These are phyloP conservation scores for Drosophila ohnishii DNA, from an alignment of 1,140 invertebrate genomes.

Conservation along the genomic window DNA sequence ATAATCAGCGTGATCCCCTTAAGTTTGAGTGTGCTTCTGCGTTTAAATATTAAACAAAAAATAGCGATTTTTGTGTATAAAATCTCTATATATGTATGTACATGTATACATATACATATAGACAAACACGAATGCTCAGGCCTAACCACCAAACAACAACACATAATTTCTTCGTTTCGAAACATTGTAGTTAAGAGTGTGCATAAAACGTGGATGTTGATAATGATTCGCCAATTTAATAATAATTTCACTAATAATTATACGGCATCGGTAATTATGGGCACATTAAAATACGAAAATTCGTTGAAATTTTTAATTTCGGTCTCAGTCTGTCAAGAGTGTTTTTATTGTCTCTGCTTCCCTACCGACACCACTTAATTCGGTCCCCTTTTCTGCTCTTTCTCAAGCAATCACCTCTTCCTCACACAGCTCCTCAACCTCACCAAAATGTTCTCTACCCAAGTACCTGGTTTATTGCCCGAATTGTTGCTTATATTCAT, in stretches of 20 bases:
- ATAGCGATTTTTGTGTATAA: no score
- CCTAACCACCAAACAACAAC: not conserved
- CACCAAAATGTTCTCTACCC: not conserved
- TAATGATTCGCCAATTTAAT: slow-evolving; percentile 72
- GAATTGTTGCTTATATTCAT: not conserved
- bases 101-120: no score
- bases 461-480: not conserved
- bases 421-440: not conserved
- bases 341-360: slow-evolving; percentile 8
- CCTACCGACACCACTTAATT: not conserved
- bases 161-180: slow-evolving; percentile 2
- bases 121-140: not conserved
- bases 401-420: not conserved
- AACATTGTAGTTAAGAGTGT: not conserved
- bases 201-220: slow-evolving; percentile 39
- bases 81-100: not conserved
- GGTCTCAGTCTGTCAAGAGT: not conserved
- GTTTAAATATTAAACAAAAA: not conserved
- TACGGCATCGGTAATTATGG: slow-evolving; percentile 52
- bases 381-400: slow-evolving; percentile 1
- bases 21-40: not conserved
- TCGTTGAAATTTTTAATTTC: slow-evolving; percentile 61
- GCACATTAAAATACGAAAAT: slow-evolving; percentile 53
- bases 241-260: slow-evolving; percentile 70
- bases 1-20: not conserved